A percentile compares a stretch with the other conserved stretches of the same genome.
These are phyloP conservation scores for Automeris io DNA, from an alignment of 2,888 invertebrate species.

Conservation along the genomic window DNA sequence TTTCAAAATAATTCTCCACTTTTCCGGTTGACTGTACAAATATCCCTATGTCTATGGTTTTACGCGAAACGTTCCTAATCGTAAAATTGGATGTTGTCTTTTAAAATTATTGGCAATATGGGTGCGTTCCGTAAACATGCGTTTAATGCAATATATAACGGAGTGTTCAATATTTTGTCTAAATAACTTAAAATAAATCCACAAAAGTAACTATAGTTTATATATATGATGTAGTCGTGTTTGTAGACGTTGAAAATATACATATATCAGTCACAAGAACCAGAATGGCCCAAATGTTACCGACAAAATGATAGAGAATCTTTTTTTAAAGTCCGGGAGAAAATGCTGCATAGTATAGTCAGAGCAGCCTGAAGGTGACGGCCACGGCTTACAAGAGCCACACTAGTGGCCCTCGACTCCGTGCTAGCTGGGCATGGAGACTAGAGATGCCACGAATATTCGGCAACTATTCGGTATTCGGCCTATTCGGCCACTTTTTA, in stretches of 20 bases:
- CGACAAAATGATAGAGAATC: too few relatives aligned
- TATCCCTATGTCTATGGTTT: not conserved
- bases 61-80: not conserved
- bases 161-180: conserved; percentile 27
- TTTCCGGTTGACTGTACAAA: conserved; percentile 6
- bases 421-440: too few relatives aligned
- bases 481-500: too few relatives aligned
- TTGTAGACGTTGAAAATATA: conserved; percentile 2
- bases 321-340: too few relatives aligned
- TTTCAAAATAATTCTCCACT: conserved; percentile 5
- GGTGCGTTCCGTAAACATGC: not conserved
- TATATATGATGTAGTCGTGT: conserved; percentile 16
- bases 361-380: too few relatives aligned
- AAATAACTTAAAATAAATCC: conserved; percentile 20
- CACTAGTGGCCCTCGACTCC: too few relatives aligned
- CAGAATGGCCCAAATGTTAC: too few relatives aligned
- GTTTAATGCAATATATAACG: conserved; percentile 11
- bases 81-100: not conserved
- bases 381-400: too few relatives aligned
- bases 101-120: not conserved
- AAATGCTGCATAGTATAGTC: too few relatives aligned
- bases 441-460: too few relatives aligned
- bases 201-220: conserved; percentile 28
- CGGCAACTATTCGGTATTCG: too few relatives aligned
- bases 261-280: too few relatives aligned